phyloP scores from a whole-genome alignment of 1,140 invertebrate species.

The Drosophila yakuba region DNA sequence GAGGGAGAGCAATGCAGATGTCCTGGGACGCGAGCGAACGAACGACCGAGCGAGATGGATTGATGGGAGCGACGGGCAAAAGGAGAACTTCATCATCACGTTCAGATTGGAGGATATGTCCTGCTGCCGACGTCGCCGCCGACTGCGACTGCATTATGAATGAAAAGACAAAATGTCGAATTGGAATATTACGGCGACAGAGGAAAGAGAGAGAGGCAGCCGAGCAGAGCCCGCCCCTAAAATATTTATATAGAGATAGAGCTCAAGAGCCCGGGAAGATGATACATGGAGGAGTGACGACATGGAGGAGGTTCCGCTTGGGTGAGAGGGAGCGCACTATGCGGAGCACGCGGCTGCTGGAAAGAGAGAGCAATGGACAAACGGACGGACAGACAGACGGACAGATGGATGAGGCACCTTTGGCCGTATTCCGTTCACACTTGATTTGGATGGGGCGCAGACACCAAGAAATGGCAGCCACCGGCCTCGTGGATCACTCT shows the following conservation, averaged over 20 bases:
- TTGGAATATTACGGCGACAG: conserved; percentile 63
- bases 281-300: conserved; percentile 33
- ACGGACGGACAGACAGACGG: neutral
- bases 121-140: conserved; percentile 4
- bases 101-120: conserved; percentile 66
- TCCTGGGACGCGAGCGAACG: neutral
- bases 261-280: conserved; percentile 24
- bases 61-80: conserved; percentile 50
- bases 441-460: conserved; percentile 65
- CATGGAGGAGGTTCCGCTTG: neutral
- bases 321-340: neutral
- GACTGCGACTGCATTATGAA: conserved; percentile 66
- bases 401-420: conserved; percentile 36
- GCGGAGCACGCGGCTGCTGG: neutral
- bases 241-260: conserved; percentile 50
- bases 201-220: conserved; percentile 4
- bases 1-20: conserved; percentile 1
- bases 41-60: conserved; percentile 36
- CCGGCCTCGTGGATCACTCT: conserved; percentile 42
- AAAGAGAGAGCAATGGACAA: neutral
- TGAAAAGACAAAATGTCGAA: conserved; percentile 82
- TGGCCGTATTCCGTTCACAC: conserved; percentile 76
- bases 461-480: conserved; percentile 74
- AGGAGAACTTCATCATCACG: conserved; percentile 72
- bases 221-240: conserved; percentile 41